Conservation (phyloP, 2,113 vertebrate genomes). For the Noturus placidus region DNA sequence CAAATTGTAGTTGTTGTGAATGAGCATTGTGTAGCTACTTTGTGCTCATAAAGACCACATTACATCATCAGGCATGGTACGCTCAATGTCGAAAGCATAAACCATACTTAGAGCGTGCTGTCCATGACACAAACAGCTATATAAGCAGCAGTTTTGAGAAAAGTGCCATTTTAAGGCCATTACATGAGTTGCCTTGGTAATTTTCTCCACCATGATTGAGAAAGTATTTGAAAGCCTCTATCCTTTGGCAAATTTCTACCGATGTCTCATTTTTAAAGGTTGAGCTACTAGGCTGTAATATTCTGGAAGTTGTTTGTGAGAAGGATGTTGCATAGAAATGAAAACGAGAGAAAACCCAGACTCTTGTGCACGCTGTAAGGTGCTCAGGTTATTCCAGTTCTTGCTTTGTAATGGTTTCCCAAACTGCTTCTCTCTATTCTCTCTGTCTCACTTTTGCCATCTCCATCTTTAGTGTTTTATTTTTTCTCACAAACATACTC, state of each 20-base stretch:
- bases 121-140: background rate
- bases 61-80: background rate
- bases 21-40: background rate
- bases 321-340: conserved; percentile 1
- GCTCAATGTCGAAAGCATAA: background rate
- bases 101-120: background rate
- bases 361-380: background rate
- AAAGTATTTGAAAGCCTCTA: background rate
- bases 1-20: background rate
- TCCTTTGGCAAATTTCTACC: background rate
- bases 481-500: conserved; percentile 16
- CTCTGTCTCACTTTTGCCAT: conserved; percentile 1
- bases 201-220: background rate
- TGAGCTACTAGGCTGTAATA: too few species aligned
- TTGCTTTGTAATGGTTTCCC: conserved; percentile 16
- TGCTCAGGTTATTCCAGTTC: background rate
- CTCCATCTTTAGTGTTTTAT: background rate
- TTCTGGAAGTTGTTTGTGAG: conserved; percentile 13
- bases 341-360: background rate
- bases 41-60: background rate
- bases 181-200: background rate
- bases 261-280: background rate
- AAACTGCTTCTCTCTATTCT: background rate
- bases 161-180: background rate
- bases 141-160: background rate